Evolutionary conservation across 1,140 invertebrate genomes (phyloP).

Genomic region (Leptonema lineaticorne): DNA sequence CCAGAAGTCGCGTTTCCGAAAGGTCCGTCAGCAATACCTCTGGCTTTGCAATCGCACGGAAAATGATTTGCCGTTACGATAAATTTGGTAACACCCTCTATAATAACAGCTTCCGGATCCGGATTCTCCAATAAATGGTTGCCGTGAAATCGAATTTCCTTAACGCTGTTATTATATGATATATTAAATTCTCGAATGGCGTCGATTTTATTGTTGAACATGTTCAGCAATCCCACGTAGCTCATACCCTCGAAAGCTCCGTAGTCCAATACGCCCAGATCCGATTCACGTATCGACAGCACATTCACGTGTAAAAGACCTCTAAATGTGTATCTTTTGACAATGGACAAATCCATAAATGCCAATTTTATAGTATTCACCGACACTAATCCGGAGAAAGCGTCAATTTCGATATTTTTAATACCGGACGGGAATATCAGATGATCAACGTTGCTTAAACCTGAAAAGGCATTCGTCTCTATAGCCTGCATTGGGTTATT

Average conservation of each 20-base stretch:
- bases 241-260: constrained; percentile 72
- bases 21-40: constrained; percentile 70
- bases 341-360: constrained; percentile 76
- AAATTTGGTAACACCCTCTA: constrained; percentile 64
- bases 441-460: constrained; percentile 75
- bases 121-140: constrained; percentile 80
- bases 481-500: constrained; percentile 76
- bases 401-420: constrained; percentile 70
- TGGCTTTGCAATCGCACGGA: constrained; percentile 79
- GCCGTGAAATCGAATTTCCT: constrained; percentile 69
- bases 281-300: constrained; percentile 76
- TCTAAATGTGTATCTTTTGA: constrained; percentile 71
- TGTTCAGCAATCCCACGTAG: constrained; percentile 68
- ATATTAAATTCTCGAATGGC: constrained; percentile 71
- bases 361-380: constrained; percentile 77
- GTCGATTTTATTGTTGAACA: constrained; percentile 83
- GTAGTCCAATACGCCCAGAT: constrained; percentile 70
- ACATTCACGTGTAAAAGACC: constrained; percentile 72
- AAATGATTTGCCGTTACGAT: constrained; percentile 76
- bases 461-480: constrained; percentile 76
- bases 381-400: constrained; percentile 74
- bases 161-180: constrained; percentile 67
- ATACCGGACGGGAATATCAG: constrained; percentile 79
- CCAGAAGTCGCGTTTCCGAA: constrained; percentile 63
- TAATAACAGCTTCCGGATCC: constrained; percentile 63